Evolutionary conservation across 2,113 vertebrate species (phyloP).

Genomic region (Corythornis madagascariensis): DNA sequence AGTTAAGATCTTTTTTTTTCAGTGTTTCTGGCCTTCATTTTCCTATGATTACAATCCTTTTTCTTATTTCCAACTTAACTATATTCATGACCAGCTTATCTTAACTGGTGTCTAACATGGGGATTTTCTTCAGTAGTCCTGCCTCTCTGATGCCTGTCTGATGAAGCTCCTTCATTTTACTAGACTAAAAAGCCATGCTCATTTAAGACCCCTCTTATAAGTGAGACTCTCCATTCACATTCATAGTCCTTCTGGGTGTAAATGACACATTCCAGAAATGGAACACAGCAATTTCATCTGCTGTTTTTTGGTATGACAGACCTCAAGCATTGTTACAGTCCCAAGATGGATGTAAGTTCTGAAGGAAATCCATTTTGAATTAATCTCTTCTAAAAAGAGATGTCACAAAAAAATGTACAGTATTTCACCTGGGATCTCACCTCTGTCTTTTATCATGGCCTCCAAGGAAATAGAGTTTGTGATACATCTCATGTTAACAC

Average conservation of each 20-base stretch:
- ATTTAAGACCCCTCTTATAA: neutral
- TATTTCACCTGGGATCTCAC: neutral
- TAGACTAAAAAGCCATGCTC: neutral
- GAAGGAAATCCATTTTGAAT: neutral
- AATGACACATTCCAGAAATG: neutral
- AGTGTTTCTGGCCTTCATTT: neutral
- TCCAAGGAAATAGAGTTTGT: neutral
- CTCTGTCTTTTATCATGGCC: neutral
- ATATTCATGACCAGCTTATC: neutral
- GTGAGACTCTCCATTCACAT: neutral
- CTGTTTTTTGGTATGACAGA: neutral
- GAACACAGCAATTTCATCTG: neutral
- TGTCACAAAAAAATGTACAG: neutral
- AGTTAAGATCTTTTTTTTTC: neutral
- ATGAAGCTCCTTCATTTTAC: neutral
- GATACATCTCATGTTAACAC: neutral
- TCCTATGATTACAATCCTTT: neutral
- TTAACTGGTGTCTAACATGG: neutral
- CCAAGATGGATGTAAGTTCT: neutral
- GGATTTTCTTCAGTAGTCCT: slow-evolving; percentile 12
- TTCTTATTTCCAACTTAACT: slow-evolving; percentile 13
- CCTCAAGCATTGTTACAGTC: neutral
- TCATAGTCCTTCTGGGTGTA: neutral
- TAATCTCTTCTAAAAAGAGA: neutral
- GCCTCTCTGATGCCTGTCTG: neutral